Evolutionary conservation across 2,888 invertebrate species (phyloP), one percentile per base, ranked within the genome.

Genomic region (Drosophila paranaensis): DNA sequence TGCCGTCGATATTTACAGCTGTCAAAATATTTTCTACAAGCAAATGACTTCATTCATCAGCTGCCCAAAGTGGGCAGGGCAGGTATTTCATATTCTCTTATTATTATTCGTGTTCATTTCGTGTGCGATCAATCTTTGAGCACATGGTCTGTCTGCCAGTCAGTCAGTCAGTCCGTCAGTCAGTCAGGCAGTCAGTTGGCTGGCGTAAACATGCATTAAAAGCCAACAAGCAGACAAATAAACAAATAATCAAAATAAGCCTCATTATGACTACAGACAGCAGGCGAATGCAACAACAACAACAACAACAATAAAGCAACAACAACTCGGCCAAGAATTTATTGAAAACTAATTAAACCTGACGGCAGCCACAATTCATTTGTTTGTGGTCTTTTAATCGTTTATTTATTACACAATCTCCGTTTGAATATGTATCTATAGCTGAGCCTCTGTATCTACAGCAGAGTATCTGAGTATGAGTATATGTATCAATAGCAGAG

Each of bases 11-110:
- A 88, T 88, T 85, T 89, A 85, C 85, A 89, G 90, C 88, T 89
- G 88, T 89, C 88, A 89, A 89, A 89, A 89, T 89, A 90, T 87
- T 89, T 89, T 87, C 89, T 74, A 79, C 88, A 79, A 82, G 73
- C 89, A 89, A 90, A 89, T 89, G 88, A 90, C 88, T 89, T 89
- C 90, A 89, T 89, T 90, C 88, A 82, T 88, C 81, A 75, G 62
- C 71, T 55, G 61, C 55, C 48, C 35, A 70, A 66, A 78, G 77
- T 79, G 75, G 75, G 72, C 73, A 64, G 80, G 83, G 81, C 85
- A 74, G 85, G 68, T 82, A 82, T 73, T 66, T 77, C 58, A 60
- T 45, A 67, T 57, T 55, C 50, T 43, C 57, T 62, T 53, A 25
- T 58, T 54, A 40, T 48, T 71, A 50, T 71, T 71, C 50, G 45